Base-by-base conservation (phyloP, 92 coral and sea anemone genomes). In the Umimayanthus chanpuru region DNA sequence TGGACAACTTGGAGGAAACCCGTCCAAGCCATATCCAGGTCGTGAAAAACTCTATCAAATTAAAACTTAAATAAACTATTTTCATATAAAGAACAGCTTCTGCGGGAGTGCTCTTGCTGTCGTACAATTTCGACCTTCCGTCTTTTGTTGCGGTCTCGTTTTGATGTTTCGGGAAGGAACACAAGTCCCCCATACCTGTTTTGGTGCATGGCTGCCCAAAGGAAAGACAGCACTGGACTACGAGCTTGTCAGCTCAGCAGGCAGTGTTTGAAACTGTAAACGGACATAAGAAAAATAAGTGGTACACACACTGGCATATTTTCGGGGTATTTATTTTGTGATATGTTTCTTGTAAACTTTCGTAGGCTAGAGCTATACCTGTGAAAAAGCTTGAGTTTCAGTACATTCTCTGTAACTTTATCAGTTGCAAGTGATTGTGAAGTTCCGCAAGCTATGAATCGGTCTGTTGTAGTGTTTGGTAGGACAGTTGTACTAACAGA, bases 31-130 rank as follows among this genome's bases (percentile, higher is more conserved):
- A 94, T 72, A 70, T 88, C 81, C 94, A 93, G 86, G 92, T 95
- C 55, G 85, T 87, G 41, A 95, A 95, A 81, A 95, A 92, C 85
- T 80, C 97, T 80, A 97, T 97, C 65, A 97, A 94, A 79, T 88
- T 95, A 64, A 94, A 87, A n/a, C 96, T 97, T 83, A 95, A 97
- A 91, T 97, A 92, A 89, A 53, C 39, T 40, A 79, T 50, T 84
- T 81, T 75, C 74, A 82, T 47, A 38, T 43, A 16, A 67, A 32
- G 50, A 30, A 28, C 68, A n/a, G 43, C 78, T 43, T 21, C 74
- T 83, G 32, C 32, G 1, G 25, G 32, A 70, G 65, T 53, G 18
- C 36, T 28, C 20, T 18, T n/a, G 25, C 4, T n/a, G 9, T 10
- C 18, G 55, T 40, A 15, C 39, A 72, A 72, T 9, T 29, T n/a